Evolutionary conservation across 2,113 vertebrate genomes (phyloP), one percentile per base, ranked within the genome.

Genomic region (Odocoileus hemionus): DNA sequence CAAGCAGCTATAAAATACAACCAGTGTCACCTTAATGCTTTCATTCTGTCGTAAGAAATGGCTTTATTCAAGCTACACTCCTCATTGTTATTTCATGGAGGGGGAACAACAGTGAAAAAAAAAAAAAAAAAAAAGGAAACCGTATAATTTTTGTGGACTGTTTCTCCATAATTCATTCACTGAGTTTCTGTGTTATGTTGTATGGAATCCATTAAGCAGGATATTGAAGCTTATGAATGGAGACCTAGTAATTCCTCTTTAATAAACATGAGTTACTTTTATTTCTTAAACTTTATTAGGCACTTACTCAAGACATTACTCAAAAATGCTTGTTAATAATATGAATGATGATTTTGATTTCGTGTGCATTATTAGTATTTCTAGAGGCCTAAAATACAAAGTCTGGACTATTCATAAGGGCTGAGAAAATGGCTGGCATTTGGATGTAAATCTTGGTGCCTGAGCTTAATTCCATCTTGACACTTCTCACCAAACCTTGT

Each of bases 241-340:
- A 96, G 97, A 95, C 88, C 95, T 94, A 96, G 88, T 97, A 97
- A 98, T 97, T 98, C 97, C 93, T 97, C 96, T 97, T 97, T 97
- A 98, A 98, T 98, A 98, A 97, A 98, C 96, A 98, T 95, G 95
- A 98, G 95, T 96, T 97, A 91, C 95, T 98, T 98, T 97, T 97
- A 97, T 97, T 98, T 97, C 97, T 98, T 95, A 95, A 97, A 98
- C 97, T 97, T 97, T 97, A 98, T 98, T 98, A 98, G 97, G 95
- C 90, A 96, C 94, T 97, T 98, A 98, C 96, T 97, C 96, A 96
- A 97, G 94, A 96, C 97, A 97, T 98, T 97, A 97, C 94, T 98
- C 93, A 96, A 96, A 97, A 97, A 97, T 45, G 88, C 94, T 98
- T 97, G 96, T 94, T 98, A 97, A 98, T 97, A 95, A 97, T 96